Evolutionary conservation across 2,797 vertebrate species (phyloP).

Genomic region (Semotilus atromaculatus): DNA sequence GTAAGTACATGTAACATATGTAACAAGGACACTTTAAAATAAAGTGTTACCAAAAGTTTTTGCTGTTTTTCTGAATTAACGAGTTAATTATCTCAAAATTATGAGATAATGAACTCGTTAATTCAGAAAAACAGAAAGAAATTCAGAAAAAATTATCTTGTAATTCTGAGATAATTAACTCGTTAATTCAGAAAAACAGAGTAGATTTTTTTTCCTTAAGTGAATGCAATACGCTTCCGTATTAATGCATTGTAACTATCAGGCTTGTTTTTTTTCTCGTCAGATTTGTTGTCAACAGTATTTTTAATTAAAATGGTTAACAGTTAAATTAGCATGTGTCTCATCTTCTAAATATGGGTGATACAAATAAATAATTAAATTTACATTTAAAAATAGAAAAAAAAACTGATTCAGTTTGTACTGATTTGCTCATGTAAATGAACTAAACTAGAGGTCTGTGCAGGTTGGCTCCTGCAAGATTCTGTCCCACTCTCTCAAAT

Average conservation of each 20-base stretch:
- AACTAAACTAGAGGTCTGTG: background rate
- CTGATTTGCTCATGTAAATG: background rate
- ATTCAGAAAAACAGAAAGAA: no score
- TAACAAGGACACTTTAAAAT: no score
- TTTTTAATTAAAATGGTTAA: background rate
- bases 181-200: no score
- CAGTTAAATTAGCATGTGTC: background rate
- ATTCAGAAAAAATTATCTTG: no score
- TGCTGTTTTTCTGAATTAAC: no score
- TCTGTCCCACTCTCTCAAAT: background rate
- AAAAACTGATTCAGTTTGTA: background rate
- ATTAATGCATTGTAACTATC: background rate
- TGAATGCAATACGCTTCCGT: no score
- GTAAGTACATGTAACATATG: no score
- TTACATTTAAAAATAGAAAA: background rate
- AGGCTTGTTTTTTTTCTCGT: background rate
- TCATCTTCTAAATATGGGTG: background rate
- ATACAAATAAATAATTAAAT: background rate
- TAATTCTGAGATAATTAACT: no score
- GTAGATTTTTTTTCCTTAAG: no score
- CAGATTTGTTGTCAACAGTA: background rate
- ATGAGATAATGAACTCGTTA: no score
- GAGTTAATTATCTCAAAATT: no score
- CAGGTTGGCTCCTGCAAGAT: background rate
- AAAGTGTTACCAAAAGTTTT: no score